Base-by-base conservation (phyloP, 1,140 invertebrate species). In the Pseudoatta argentina region DNA sequence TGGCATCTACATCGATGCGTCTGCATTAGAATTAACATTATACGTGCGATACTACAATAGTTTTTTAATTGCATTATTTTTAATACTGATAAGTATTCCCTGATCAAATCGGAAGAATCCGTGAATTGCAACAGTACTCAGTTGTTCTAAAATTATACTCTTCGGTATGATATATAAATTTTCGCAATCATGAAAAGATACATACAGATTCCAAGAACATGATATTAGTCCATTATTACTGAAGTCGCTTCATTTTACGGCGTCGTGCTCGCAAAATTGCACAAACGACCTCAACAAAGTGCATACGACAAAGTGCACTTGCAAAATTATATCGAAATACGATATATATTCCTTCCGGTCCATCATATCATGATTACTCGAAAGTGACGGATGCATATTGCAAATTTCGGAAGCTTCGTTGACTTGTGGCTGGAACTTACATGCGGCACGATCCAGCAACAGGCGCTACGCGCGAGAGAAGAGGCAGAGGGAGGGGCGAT, bases 401-500 rank as follows among this genome's bases (percentile, higher is more conserved):
- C 51, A 53, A 77, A 77, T 55, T 76, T 75, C n/a, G 72, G 73
- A 73, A 30, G 39, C 67, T 21, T n/a, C 16, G 34, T 73, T 30
- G 53, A 18, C 21, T 18, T 39, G 24, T 44, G 57, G 55, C 53
- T 66, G 76, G 16, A 66, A 79, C 63, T 51, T 78, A 85, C 82
- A 78, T 85, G 79, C 85, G 85, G 85, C 75, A 87, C 85, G 85
- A 89, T 89, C 85, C 86, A 89, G 75, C 88, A 83, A 51, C 39
- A 88, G 79, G 86, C 86, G 78, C 75, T 86, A 85, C 86, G 71
- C 85, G 66, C 85, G 77, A 91, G 83, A 89, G 90, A 87, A 76
- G 76, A 86, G 83, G 83, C 67, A 89, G 86, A 91, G 93, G 94
- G 93, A 94, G 94, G 94, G 93, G 92, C 93, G 88, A 95, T 95